Percentiles rank a stretch among this genome's conserved stretches.
Evolutionary conservation across 2,113 vertebrate genomes (phyloP).

Genomic region (Philantomba maxwellii): DNA sequence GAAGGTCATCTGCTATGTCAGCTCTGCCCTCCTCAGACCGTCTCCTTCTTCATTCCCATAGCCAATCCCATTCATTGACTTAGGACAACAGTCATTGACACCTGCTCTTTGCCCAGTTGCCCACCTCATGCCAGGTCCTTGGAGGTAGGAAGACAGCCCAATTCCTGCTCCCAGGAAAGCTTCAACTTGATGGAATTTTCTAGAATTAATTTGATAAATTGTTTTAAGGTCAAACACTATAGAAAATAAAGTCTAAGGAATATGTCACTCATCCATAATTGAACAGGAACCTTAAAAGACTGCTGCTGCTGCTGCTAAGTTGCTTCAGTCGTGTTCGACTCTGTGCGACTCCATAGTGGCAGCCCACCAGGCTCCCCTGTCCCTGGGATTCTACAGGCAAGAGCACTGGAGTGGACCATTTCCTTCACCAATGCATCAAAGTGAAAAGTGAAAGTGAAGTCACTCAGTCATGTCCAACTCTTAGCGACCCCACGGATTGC

Average conservation of each 20-base stretch:
- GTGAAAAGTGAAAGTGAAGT: background rate
- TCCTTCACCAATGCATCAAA: background rate
- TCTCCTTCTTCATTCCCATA: background rate
- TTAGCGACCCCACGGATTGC: background rate
- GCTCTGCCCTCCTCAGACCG: background rate
- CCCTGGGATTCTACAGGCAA: background rate
- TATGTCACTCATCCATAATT: background rate
- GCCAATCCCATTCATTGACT: background rate
- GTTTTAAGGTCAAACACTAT: background rate
- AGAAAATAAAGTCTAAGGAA: background rate
- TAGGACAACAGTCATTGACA: background rate
- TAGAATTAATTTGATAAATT: background rate
- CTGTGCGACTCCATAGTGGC: accelerated
- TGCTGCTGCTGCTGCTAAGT: background rate
- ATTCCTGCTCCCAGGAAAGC: background rate
- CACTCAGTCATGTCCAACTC: background rate
- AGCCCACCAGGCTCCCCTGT: accelerated
- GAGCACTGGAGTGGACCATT: background rate
- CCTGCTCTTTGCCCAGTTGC: background rate
- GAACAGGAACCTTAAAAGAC: background rate
- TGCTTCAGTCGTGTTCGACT: accelerated
- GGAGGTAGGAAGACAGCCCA: background rate
- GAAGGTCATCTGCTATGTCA: background rate
- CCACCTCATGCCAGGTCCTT: background rate
- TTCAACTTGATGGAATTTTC: background rate